A percentile compares a stretch with the other conserved stretches of the same genome.
These are phyloP conservation scores for Lagodon rhomboides DNA, from an alignment of 2,797 vertebrate species.

Conservation along the genomic window DNA sequence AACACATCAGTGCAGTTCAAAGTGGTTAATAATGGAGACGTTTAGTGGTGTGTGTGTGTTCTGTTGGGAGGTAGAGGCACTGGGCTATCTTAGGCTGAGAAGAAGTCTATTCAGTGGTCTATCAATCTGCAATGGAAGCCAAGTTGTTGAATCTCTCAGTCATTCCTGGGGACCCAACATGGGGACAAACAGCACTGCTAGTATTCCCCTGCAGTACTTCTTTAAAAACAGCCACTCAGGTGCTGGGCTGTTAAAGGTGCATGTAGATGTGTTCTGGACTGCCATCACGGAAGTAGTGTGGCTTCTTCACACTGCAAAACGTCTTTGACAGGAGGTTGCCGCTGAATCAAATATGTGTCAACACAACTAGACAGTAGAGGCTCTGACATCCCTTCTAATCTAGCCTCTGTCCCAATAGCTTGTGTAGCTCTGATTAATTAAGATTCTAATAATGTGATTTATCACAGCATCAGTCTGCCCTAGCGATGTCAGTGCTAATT, in stretches of 20 bases:
- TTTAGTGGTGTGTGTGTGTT: slow-evolving; percentile 3
- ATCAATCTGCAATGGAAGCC: background rate
- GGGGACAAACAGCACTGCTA: background rate
- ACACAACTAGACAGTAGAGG: background rate
- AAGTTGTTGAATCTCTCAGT: background rate
- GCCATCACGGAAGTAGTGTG: background rate
- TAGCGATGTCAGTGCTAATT: background rate
- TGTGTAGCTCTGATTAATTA: too few species aligned
- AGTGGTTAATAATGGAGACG: slow-evolving; percentile 21
- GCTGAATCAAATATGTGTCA: background rate
- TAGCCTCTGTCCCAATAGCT: background rate
- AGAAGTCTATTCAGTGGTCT: background rate
- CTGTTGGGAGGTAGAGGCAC: background rate
- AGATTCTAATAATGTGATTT: background rate
- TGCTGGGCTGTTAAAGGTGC: background rate
- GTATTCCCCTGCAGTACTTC: background rate
- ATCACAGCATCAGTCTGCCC: background rate
- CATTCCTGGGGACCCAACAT: background rate
- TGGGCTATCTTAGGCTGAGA: background rate
- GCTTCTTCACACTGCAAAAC: background rate
- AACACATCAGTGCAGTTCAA: slow-evolving; percentile 30
- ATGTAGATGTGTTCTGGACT: background rate
- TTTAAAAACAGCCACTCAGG: background rate
- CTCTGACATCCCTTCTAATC: background rate
- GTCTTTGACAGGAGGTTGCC: background rate